These are phyloP conservation scores for Pentamera pediparva DNA, from an alignment of 53 echinoderm and acorn worm genomes.

Conservation along the genomic window DNA sequence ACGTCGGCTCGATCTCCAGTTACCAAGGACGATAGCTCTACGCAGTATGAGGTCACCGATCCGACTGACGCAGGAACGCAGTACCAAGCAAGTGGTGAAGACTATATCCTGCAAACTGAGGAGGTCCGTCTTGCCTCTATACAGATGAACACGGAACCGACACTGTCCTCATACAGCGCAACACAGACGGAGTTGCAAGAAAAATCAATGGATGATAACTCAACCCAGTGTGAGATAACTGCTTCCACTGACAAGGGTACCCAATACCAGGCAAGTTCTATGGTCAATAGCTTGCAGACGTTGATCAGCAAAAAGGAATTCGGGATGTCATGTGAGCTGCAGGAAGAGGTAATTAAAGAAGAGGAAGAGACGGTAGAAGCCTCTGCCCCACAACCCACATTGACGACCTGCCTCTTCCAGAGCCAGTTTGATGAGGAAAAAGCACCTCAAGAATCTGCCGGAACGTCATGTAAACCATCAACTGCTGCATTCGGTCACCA, in stretches of 20 bases:
- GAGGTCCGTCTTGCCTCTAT: not conserved
- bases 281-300: no score
- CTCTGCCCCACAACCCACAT: not conserved
- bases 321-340: slow-evolving; percentile 19
- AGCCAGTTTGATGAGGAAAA: not conserved
- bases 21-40: not conserved
- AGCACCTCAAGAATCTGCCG: not conserved
- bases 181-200: slow-evolving; percentile 11
- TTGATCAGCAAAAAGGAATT: no score
- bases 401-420: not conserved
- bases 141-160: not conserved
- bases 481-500: not conserved
- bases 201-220: not conserved
- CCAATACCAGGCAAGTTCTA: no score
- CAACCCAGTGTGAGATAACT: no score
- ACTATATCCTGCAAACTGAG: not conserved
- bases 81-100: not conserved
- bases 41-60: not conserved
- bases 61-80: not conserved
- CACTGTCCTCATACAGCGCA: not conserved
- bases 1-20: not conserved
- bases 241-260: no score
- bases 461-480: not conserved
- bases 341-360: not conserved
- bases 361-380: not conserved